phyloP scores from a whole-genome alignment of 2,113 vertebrate genomes.

The Atractosteus spatula region DNA sequence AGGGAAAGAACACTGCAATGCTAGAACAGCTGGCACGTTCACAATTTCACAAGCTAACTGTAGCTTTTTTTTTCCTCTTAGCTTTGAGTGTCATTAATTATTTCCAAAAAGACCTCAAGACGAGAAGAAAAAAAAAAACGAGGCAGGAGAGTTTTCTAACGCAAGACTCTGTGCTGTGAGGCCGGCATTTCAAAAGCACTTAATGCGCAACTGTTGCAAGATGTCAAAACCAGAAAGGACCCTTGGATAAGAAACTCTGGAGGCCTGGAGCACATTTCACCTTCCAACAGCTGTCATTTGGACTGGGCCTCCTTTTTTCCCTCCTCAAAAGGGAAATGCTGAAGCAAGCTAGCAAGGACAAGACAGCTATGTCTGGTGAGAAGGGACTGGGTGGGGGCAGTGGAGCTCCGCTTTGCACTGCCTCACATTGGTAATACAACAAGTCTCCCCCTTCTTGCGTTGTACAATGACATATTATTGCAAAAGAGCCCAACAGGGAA shows the following conservation, averaged over 20 bases:
- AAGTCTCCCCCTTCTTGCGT: background rate
- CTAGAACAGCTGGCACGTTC: too few relatives aligned
- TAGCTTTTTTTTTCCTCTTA: too few relatives aligned
- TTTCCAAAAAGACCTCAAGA: too few relatives aligned
- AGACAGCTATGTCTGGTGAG: constrained; percentile 28
- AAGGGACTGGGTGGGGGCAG: constrained; percentile 20
- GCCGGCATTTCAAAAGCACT: too few relatives aligned
- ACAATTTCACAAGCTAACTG: too few relatives aligned
- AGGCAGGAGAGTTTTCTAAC: too few relatives aligned
- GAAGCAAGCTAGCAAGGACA: constrained; percentile 30
- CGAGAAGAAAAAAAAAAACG: too few relatives aligned
- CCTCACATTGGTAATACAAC: background rate
- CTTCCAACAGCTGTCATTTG: constrained; percentile 65
- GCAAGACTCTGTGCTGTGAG: too few relatives aligned
- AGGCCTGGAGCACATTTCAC: constrained; percentile 33
- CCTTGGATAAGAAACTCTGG: constrained; percentile 65
- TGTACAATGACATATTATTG: constrained; percentile 1
- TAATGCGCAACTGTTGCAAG: constrained; percentile 62
- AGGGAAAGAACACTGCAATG: too few relatives aligned
- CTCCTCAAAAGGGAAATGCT: constrained; percentile 22
- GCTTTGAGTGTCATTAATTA: too few relatives aligned
- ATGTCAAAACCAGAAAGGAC: constrained; percentile 71
- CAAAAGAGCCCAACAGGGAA: background rate
- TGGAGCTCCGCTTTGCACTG: background rate
- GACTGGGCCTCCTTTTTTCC: constrained; percentile 57